Evolutionary conservation across 2,888 invertebrate species (phyloP), one percentile per base, ranked within the genome.

Genomic region (Eilema caniola): DNA sequence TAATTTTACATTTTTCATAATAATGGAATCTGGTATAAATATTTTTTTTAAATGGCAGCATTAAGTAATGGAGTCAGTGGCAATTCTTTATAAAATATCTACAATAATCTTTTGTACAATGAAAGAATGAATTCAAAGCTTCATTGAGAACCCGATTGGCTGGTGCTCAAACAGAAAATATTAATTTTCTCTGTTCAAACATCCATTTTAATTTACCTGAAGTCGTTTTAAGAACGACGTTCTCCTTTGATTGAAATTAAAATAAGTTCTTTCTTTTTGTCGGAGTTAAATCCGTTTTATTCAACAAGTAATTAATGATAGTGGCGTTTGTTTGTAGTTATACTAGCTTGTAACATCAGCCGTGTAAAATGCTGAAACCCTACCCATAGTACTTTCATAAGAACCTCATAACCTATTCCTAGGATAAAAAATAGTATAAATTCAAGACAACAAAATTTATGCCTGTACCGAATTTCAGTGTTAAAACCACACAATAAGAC

Each of bases 121-220:
- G 23, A 41, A 37, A 12, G 7, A 62, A 0, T 12, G 20, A 11
- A 41, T 60, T 25, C 24, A 61, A 64, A 53, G 14, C 10, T 65
- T 31, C 23, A 65, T 56, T 60, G 59, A 71, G 16, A 67, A 65
- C 28, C 20, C 47, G 53, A 71, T 64, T 53, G 37, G 20, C 31
- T 28, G 28, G 20, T 56, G 16, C 33, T 31, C 37, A 61, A 71
- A 67, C 37, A 65, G 64, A 71, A 24, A 62, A 69, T 72, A 41
- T 59, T 72, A 57, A 75, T 73, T 69, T 65, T 71, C 61, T 66
- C 62, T 53, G 68, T 71, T 71, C 68, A 69, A 74, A 71, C 70
- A 79, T 62, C 2, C n/a, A 66, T 73, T 76, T 81, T 66, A 47
- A 81, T 73, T 78, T 68, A 23, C 57, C 57, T 25, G 47, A 10